A percentile compares a stretch with the other conserved stretches of the same genome.
Conservation (phyloP, 2,797 vertebrate genomes). For the Gadopsis bispinosus region DNA sequence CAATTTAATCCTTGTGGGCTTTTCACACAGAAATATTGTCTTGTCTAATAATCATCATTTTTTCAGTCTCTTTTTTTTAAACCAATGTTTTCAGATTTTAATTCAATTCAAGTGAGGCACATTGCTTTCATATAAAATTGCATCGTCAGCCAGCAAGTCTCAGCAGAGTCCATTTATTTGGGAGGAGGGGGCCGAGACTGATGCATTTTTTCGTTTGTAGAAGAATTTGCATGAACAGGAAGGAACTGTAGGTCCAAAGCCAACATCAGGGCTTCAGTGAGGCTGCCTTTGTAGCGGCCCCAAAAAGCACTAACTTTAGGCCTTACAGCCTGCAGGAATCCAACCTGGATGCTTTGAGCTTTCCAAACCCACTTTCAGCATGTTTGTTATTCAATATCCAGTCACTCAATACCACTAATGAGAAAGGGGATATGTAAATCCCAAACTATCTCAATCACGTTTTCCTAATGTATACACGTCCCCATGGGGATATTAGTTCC, state of each 20-base stretch:
- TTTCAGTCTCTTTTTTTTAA: constrained; percentile 9
- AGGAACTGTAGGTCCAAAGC: constrained; percentile 82
- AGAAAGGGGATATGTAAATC: constrained; percentile 79
- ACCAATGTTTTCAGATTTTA: constrained; percentile 37
- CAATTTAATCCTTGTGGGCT: background rate
- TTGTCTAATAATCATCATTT: background rate
- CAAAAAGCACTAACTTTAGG: constrained; percentile 64
- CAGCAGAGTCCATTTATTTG: constrained; percentile 49
- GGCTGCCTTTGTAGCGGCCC: constrained; percentile 79
- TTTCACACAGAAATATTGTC: constrained; percentile 3
- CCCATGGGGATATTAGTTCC: constrained; percentile 51
- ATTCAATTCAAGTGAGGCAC: constrained; percentile 52
- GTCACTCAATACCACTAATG: constrained; percentile 75
- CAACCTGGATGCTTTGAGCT: constrained; percentile 62
- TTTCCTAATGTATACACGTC: constrained; percentile 69
- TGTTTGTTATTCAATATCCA: constrained; percentile 82
- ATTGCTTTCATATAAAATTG: constrained; percentile 64
- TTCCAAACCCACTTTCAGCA: constrained; percentile 68
- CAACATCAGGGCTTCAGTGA: constrained; percentile 78
- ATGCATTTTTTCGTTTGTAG: constrained; percentile 66
- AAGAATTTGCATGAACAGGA: constrained; percentile 84
- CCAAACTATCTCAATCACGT: constrained; percentile 68
- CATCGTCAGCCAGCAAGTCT: constrained; percentile 56
- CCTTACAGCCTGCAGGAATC: constrained; percentile 62
- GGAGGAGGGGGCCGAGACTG: constrained; percentile 20